phyloP scores from a whole-genome alignment of 2,888 invertebrate species.

The Mythimna loreyi region DNA sequence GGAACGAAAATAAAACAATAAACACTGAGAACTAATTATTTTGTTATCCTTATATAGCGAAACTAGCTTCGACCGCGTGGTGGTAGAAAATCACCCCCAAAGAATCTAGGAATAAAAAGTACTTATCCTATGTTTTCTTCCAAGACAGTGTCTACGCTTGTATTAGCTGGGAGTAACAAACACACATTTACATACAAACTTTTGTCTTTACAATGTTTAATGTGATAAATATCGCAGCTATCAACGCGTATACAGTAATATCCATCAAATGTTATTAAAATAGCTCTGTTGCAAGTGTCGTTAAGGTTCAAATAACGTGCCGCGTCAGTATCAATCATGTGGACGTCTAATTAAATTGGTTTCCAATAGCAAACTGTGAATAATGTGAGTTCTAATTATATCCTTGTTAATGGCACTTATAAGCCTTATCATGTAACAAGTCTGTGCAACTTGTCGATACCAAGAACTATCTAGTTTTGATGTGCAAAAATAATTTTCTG shows the following conservation, averaged over 20 bases:
- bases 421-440: constrained; percentile 25
- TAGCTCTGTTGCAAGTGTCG: constrained; percentile 43
- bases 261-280: constrained; percentile 44
- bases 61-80: background rate
- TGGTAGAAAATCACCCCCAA: too few species aligned
- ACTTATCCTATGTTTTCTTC: too few species aligned
- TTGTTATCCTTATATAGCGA: background rate
- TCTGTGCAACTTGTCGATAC: background rate
- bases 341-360: constrained; percentile 52
- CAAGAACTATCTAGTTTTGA: background rate
- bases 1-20: background rate
- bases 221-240: constrained; percentile 14
- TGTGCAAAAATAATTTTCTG: background rate
- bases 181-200: too few species aligned
- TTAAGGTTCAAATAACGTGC: constrained; percentile 50
- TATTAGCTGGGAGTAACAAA: too few species aligned
- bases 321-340: constrained; percentile 54
- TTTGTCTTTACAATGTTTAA: too few species aligned
- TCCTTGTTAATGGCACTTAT: background rate
- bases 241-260: constrained; percentile 11
- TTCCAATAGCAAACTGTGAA: constrained; percentile 37
- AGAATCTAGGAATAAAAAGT: too few species aligned
- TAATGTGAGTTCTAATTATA: constrained; percentile 47
- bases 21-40: background rate
- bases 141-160: too few species aligned